Percentiles rank a stretch among this genome's conserved stretches.
Evolutionary conservation across 1,140 invertebrate genomes (phyloP).

Genomic region (Dufourea novaeangliae): DNA sequence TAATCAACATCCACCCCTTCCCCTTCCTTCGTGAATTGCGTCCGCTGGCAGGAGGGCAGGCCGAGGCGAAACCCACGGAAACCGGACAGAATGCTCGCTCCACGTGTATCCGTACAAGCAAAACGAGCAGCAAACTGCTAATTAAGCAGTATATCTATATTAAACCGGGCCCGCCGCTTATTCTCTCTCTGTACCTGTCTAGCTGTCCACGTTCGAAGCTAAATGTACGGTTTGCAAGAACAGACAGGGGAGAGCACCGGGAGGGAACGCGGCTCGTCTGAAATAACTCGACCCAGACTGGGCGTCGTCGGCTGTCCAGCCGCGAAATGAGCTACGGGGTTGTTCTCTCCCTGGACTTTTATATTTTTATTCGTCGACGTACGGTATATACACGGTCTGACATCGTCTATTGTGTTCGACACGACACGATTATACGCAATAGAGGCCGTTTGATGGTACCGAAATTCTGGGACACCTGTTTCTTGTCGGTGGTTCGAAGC

Average conservation of each 20-base stretch:
- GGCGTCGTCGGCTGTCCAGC: slow-evolving; percentile 64
- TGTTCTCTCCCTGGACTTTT: slow-evolving; percentile 11
- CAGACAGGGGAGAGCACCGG: slow-evolving; percentile 41
- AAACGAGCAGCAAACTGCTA: slow-evolving; percentile 35
- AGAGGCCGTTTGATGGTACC: background rate
- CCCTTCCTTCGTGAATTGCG: slow-evolving; percentile 24
- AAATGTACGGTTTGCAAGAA: slow-evolving; percentile 43
- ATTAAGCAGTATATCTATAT: slow-evolving; percentile 56
- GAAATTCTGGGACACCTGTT: background rate
- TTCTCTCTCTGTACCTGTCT: slow-evolving; percentile 57
- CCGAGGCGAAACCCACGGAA: slow-evolving; percentile 4
- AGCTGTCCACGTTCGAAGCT: slow-evolving; percentile 49
- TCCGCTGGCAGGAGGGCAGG: slow-evolving; percentile 5
- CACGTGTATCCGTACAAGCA: slow-evolving; percentile 28
- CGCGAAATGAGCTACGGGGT: slow-evolving; percentile 65
- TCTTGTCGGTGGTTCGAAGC: too few species aligned
- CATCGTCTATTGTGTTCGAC: slow-evolving; percentile 41
- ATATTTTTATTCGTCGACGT: slow-evolving; percentile 1
- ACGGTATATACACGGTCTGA: background rate
- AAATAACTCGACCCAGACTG: slow-evolving; percentile 68
- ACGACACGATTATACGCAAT: background rate
- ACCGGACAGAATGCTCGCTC: slow-evolving; percentile 20
- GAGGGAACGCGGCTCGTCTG: slow-evolving; percentile 53
- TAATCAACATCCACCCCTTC: slow-evolving; percentile 41
- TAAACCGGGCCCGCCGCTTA: slow-evolving; percentile 48